These are phyloP conservation scores for Neopipo cinnamomea DNA, from an alignment of 2,113 vertebrate species.

Conservation along the genomic window DNA sequence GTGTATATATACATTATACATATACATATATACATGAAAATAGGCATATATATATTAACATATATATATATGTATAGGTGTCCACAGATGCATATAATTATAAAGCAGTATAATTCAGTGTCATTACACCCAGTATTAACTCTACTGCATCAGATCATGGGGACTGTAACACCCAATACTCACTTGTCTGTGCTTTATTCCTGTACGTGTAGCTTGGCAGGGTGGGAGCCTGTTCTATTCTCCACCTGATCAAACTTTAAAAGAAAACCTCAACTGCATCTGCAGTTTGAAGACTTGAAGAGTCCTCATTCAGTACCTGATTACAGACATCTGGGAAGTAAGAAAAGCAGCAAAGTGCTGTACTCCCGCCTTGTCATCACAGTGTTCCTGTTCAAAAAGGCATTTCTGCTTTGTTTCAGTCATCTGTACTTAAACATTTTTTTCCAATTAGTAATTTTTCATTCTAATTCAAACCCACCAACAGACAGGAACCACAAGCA, in stretches of 20 bases:
- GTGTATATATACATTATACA: fast-evolving
- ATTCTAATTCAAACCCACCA: background rate
- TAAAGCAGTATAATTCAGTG: background rate
- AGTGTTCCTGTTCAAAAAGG: background rate
- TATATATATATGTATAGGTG: background rate
- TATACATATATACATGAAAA: background rate
- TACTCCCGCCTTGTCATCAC: background rate
- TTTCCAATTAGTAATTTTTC: background rate
- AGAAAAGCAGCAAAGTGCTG: background rate
- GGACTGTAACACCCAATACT: background rate
- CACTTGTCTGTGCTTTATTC: background rate
- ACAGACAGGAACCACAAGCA: background rate
- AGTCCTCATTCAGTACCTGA: background rate
- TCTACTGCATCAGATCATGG: background rate
- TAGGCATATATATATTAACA: background rate
- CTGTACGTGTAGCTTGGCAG: background rate
- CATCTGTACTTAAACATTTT: background rate
- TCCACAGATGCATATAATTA: too few relatives aligned
- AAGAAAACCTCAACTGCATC: background rate
- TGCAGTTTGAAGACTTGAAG: background rate
- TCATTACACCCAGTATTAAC: background rate
- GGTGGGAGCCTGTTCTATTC: background rate
- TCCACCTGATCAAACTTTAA: background rate
- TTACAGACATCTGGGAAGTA: too few relatives aligned
- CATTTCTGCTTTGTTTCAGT: background rate